These are phyloP conservation scores for Oligia strigilis DNA, from an alignment of 2,888 invertebrate species.

Conservation along the genomic window DNA sequence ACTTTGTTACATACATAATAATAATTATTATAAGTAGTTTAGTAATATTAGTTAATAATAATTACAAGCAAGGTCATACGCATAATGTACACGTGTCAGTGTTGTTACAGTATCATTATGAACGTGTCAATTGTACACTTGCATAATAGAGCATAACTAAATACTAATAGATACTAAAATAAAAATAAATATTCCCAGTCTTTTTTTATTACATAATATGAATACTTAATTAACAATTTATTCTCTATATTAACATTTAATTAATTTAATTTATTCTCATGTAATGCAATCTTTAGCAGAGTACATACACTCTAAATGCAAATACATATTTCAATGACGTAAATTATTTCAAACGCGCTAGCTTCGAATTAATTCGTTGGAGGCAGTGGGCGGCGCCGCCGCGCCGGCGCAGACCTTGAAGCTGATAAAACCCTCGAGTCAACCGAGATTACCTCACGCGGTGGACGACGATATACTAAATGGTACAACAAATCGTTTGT, in stretches of 20 bases:
- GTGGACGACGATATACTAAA: constrained; percentile 28
- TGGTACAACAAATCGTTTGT: constrained; percentile 48
- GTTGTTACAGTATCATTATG: constrained; percentile 24
- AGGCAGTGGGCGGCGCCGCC: constrained; percentile 60
- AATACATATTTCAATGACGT: constrained; percentile 36
- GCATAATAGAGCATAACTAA: constrained; percentile 29
- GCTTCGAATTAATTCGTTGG: constrained; percentile 44
- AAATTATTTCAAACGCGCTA: constrained; percentile 33
- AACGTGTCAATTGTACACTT: constrained; percentile 27
- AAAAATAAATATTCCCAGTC: not conserved
- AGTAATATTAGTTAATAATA: constrained; percentile 20
- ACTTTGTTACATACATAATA: constrained; percentile 16
- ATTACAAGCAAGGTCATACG: constrained; percentile 18
- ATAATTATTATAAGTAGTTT: not conserved
- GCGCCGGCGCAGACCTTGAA: constrained; percentile 63
- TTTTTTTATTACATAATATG: not conserved
- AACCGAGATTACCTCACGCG: constrained; percentile 49
- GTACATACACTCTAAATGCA: constrained; percentile 27
- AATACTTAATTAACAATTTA: too few relatives aligned
- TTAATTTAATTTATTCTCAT: not conserved
- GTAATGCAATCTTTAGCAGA: constrained; percentile 26
- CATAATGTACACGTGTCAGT: constrained; percentile 38
- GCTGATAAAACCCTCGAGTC: constrained; percentile 62
- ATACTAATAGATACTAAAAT: not conserved
- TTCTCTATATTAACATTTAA: too few relatives aligned